A percentile compares a stretch with the other conserved stretches of the same genome.
phyloP scores from a whole-genome alignment of 2,113 vertebrate species.

The Ctenomys sociabilis region DNA sequence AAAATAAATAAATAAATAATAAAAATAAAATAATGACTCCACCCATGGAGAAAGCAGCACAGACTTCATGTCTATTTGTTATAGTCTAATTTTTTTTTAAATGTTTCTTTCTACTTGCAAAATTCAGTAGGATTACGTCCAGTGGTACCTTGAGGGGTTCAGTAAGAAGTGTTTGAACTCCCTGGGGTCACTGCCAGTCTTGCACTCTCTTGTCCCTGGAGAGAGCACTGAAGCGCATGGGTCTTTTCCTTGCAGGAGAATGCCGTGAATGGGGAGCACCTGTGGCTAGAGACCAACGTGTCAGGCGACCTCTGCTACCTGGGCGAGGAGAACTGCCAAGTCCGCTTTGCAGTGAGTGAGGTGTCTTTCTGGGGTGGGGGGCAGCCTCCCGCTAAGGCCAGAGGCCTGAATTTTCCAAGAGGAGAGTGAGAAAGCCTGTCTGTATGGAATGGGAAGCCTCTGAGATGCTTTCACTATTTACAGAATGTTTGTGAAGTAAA shows the following conservation, averaged over 20 bases:
- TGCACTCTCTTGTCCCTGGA: constrained; percentile 6
- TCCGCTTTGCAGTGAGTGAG: constrained; percentile 97
- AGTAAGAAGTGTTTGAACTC: not conserved
- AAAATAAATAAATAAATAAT: too few species aligned
- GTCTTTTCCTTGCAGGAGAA: constrained; percentile 91
- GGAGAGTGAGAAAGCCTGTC: not conserved
- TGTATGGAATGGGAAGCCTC: not conserved
- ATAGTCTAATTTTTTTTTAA: not conserved
- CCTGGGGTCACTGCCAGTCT: not conserved
- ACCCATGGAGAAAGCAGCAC: not conserved
- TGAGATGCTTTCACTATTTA: not conserved
- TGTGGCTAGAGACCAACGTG: constrained; percentile 99
- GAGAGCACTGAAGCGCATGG: constrained; percentile 56
- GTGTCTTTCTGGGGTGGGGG: not conserved
- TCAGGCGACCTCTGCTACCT: constrained; percentile 98
- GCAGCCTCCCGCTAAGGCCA: not conserved
- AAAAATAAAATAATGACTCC: not conserved
- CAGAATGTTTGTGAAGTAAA: not conserved
- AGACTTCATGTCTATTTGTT: not conserved
- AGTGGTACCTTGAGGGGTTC: not conserved
- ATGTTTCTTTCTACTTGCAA: not conserved
- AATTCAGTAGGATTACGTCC: not conserved
- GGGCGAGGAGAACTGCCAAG: constrained; percentile 96
- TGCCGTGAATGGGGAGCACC: constrained; percentile 96
- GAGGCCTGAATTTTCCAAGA: not conserved